Evolutionary conservation across 2,888 invertebrate genomes (phyloP).

Genomic region (Oxyscelio sp.): DNA sequence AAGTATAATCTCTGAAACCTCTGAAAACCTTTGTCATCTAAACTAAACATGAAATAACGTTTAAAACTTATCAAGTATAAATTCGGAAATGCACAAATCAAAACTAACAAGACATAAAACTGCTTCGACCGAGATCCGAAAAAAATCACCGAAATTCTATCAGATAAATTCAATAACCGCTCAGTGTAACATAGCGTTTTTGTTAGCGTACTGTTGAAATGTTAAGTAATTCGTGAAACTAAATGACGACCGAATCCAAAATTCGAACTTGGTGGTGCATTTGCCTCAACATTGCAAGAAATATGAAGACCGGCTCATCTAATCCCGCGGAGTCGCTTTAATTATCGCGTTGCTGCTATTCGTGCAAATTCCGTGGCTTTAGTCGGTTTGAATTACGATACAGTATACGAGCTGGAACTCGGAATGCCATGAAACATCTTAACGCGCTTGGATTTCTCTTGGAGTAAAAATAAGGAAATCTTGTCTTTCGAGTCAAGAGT

Average conservation of each 20-base stretch:
- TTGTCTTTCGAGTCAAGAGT: no score
- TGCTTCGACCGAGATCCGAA: no score
- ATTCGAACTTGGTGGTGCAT: constrained; percentile 52
- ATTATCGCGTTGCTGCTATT: constrained; percentile 68
- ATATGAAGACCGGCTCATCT: constrained; percentile 68
- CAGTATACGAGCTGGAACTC: constrained; percentile 57
- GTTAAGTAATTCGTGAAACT: constrained; percentile 34
- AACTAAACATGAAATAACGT: no score
- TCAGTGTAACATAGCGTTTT: neutral
- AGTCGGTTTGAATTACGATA: constrained; percentile 66
- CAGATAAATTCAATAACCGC: no score
- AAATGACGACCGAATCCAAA: constrained; percentile 43
- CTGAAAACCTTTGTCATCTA: no score
- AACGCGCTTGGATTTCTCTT: constrained; percentile 66
- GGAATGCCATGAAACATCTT: constrained; percentile 71
- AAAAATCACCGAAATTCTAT: no score
- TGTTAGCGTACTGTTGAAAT: neutral
- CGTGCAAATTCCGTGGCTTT: constrained; percentile 66
- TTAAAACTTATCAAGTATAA: no score
- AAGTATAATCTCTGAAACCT: no score
- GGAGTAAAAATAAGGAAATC: no score
- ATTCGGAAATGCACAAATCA: no score
- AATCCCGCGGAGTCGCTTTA: constrained; percentile 63
- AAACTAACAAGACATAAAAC: no score
- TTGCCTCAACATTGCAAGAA: constrained; percentile 49